phyloP scores from a whole-genome alignment of 2,888 invertebrate genomes.

The Epirrhoe alternata region DNA sequence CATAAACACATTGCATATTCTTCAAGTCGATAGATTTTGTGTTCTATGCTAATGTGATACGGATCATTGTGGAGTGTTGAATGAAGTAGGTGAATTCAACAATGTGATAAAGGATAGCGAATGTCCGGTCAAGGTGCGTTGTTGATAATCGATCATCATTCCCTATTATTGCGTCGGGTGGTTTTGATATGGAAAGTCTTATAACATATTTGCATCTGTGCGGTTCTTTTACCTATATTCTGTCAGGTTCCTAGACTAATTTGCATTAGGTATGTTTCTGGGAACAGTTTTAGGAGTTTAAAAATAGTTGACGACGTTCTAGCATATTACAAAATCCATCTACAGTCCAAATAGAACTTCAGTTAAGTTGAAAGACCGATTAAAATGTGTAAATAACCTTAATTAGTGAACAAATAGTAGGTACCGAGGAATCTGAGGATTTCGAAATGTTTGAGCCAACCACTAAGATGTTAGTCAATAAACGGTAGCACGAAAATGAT shows the following conservation, averaged over 20 bases:
- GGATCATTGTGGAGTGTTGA: background rate
- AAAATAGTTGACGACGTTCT: no score
- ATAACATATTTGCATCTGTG: background rate
- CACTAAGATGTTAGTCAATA: conserved; percentile 48
- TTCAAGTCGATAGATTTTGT: background rate
- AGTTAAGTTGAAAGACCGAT: conserved; percentile 74
- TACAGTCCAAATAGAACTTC: conserved; percentile 46
- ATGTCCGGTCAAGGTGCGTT: conserved; percentile 52
- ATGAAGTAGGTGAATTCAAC: conserved; percentile 5
- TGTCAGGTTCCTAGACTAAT: no score
- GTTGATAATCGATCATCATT: conserved; percentile 55
- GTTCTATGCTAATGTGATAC: background rate
- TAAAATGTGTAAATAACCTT: conserved; percentile 75
- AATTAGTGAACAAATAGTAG: conserved; percentile 72
- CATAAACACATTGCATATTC: conserved; percentile 65
- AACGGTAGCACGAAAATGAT: conserved; percentile 40
- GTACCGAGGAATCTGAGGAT: conserved; percentile 60
- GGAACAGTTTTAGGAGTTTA: no score
- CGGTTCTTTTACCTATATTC: background rate
- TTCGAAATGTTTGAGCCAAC: conserved; percentile 71
- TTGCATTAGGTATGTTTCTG: background rate
- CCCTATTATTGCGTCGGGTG: conserved; percentile 47
- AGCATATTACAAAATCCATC: conserved; percentile 23
- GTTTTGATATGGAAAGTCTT: conserved; percentile 38
- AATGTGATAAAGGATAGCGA: conserved; percentile 41